A percentile compares a stretch with the other conserved stretches of the same genome.
Evolutionary conservation across 2,797 vertebrate genomes (phyloP).

Genomic region (Poecilia velifera): DNA sequence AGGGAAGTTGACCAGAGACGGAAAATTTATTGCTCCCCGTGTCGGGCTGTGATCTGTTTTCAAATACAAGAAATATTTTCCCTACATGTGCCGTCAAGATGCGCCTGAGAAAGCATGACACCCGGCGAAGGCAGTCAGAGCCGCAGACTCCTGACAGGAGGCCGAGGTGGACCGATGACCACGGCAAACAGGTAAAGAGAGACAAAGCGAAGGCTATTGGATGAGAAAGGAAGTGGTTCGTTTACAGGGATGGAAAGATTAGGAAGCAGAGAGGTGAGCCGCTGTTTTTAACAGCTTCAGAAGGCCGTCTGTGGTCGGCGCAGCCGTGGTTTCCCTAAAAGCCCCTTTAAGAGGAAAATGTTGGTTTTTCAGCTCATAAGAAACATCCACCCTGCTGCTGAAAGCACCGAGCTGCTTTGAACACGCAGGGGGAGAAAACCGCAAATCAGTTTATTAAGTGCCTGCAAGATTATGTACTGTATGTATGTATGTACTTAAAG

Average conservation of each 20-base stretch:
- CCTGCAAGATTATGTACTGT: slow-evolving; percentile 52
- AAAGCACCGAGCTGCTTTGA: slow-evolving; percentile 74
- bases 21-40: slow-evolving; percentile 44
- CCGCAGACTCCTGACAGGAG: slow-evolving; percentile 18
- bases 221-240: slow-evolving; percentile 56
- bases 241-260: slow-evolving; percentile 56
- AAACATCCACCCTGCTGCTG: slow-evolving; percentile 66
- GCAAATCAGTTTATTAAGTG: slow-evolving; percentile 83
- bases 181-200: slow-evolving; percentile 15
- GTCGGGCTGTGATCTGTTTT: slow-evolving; percentile 56
- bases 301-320: slow-evolving; percentile 76
- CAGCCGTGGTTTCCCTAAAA: slow-evolving; percentile 66
- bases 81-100: slow-evolving; percentile 71
- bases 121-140: slow-evolving; percentile 8
- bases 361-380: slow-evolving; percentile 65
- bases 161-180: slow-evolving; percentile 12
- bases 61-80: slow-evolving; percentile 52
- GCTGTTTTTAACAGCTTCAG: slow-evolving; percentile 66
- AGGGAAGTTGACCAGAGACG: slow-evolving; percentile 31
- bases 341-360: slow-evolving; percentile 70
- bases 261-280: slow-evolving; percentile 62
- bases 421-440: slow-evolving; percentile 67
- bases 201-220: slow-evolving; percentile 51
- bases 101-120: slow-evolving; percentile 53
- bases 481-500: slow-evolving; percentile 26